Conservation (phyloP, 2,888 invertebrate species). For the Tetrapedia diversipes region DNA sequence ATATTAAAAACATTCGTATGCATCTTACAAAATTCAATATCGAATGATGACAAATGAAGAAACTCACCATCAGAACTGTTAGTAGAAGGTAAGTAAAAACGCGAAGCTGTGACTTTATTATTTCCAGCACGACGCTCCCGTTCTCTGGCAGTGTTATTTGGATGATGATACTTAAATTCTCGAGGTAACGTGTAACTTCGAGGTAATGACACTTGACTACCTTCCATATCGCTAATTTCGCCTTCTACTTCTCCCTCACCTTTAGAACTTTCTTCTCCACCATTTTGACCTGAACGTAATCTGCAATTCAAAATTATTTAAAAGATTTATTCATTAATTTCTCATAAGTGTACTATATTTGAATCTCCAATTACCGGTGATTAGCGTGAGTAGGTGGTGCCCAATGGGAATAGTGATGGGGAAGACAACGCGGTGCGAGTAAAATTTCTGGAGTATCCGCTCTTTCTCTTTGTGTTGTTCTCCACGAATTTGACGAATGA, state of each 20-base stretch:
- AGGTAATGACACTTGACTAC: constrained; percentile 90
- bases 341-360: background rate
- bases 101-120: constrained; percentile 83
- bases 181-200: constrained; percentile 93
- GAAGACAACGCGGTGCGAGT: constrained; percentile 87
- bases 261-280: constrained; percentile 68
- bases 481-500: constrained; percentile 77
- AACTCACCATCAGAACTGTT: constrained; percentile 92
- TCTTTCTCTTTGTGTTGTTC: constrained; percentile 81
- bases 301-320: constrained; percentile 42
- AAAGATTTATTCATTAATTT: background rate
- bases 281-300: constrained; percentile 65
- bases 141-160: constrained; percentile 80
- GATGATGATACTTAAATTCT: constrained; percentile 89
- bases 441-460: constrained; percentile 91
- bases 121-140: constrained; percentile 85
- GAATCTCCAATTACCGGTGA: constrained; percentile 72
- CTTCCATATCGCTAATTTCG: constrained; percentile 81
- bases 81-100: constrained; percentile 90
- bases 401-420: constrained; percentile 80
- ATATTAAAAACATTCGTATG: constrained; percentile 8
- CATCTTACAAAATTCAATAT: constrained; percentile 4
- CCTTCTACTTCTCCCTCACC: constrained; percentile 75
- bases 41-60: background rate
- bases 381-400: constrained; percentile 72